Evolutionary conservation across 2,797 vertebrate genomes (phyloP), one percentile per base, ranked within the genome.

Genomic region (Kryptolebias ocellatus): DNA sequence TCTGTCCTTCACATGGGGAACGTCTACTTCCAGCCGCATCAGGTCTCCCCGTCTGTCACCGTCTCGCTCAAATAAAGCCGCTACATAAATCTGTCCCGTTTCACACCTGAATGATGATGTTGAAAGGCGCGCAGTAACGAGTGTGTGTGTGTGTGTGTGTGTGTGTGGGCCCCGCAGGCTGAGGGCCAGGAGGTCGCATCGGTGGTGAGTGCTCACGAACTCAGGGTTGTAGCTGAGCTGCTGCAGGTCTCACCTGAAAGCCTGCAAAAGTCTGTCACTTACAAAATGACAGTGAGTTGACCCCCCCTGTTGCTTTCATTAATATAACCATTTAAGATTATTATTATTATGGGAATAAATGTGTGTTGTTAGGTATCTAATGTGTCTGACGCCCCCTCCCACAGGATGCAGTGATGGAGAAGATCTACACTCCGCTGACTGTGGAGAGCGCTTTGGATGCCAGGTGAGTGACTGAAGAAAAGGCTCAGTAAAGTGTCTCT

Each of bases 1-100:
- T 99, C 97, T 2, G 93, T 99, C 72, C 93, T 99, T 57, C 97
- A 99, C 89, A 85, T 98, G 87, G 97, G 97, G 70, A 98, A 99
- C 0, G 95, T 98, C 79, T 99, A 95, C 93, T 99, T 99, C 5
- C 96, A 93, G 81, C 84, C 90, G 74, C 89, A 74, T 64, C 90
- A 93, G 92, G 93, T 91, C 44, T 31, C 52, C 27, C 9, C 18
- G 17, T 51, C 5, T 45, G 9, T 51, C 52, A 46, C 60, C 17
- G 53, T 72, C 37, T 12, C 57, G 61, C 47, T 61, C 44, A 58
- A 57, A 70, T 17, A 46, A 17, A 46, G 17, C 16, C 5, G 4
- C n/a, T n/a, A 7, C 31, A 61, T 7, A 44, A 62, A 60, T 56
- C 18, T 58, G 37, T 57, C 78, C 59, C n/a, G 53, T 78, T 70